phyloP scores from a whole-genome alignment of 2,888 invertebrate genomes.

The Latheticus oryzae region DNA sequence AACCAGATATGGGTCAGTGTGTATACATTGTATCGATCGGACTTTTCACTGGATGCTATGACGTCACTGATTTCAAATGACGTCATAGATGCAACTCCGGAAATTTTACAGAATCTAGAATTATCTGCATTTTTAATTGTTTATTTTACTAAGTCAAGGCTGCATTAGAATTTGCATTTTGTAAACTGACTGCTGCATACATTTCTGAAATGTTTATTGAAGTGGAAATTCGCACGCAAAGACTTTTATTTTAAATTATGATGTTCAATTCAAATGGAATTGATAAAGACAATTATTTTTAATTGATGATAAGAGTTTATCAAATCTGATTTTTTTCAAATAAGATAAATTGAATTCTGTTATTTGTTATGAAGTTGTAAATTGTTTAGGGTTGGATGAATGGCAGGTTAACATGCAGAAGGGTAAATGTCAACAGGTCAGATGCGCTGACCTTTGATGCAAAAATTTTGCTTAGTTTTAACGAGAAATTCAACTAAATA shows the following conservation, averaged over 20 bases:
- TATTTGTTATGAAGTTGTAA: too few species aligned
- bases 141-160: conserved; percentile 17
- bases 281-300: too few species aligned
- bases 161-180: conserved; percentile 9
- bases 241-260: too few species aligned
- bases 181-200: conserved; percentile 3
- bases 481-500: too few species aligned
- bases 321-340: too few species aligned
- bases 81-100: too few species aligned
- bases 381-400: conserved; percentile 34
- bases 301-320: too few species aligned
- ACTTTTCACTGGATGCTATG: conserved; percentile 45
- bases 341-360: too few species aligned
- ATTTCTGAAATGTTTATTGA: conserved; percentile 21
- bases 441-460: conserved; percentile 49
- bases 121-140: conserved; percentile 3
- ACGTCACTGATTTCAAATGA: conserved; percentile 57
- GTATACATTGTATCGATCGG: conserved; percentile 57
- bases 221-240: conserved; percentile 23
- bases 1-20: conserved; percentile 63
- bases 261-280: too few species aligned
- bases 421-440: conserved; percentile 57
- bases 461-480: too few species aligned
- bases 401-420: conserved; percentile 25
- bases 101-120: too few species aligned